These are phyloP conservation scores for Ylistrum balloti DNA, from an alignment of 1,140 invertebrate species.

Conservation along the genomic window DNA sequence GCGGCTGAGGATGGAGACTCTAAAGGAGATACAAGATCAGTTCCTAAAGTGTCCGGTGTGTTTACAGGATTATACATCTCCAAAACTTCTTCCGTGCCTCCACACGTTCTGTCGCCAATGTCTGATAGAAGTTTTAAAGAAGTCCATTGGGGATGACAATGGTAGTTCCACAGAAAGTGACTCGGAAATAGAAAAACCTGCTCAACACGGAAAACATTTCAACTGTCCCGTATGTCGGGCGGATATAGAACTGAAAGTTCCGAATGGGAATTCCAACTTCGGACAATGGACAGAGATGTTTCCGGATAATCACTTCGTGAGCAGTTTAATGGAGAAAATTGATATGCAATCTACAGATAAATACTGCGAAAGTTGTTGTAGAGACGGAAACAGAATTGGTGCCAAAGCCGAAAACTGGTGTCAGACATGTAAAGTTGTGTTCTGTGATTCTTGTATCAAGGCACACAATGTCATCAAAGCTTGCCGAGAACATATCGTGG, in stretches of 20 bases:
- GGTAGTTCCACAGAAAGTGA: neutral
- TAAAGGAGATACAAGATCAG: constrained; percentile 71
- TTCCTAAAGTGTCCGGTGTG: constrained; percentile 73
- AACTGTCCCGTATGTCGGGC: constrained; percentile 68
- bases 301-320: constrained; percentile 73
- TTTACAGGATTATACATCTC: constrained; percentile 64
- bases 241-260: constrained; percentile 60
- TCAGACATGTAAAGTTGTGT: constrained; percentile 68
- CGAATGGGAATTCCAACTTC: constrained; percentile 57
- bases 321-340: constrained; percentile 70
- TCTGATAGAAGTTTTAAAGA: constrained; percentile 84
- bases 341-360: constrained; percentile 65
- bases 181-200: neutral
- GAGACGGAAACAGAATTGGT: constrained; percentile 52
- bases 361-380: constrained; percentile 66
- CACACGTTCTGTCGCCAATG: constrained; percentile 83
- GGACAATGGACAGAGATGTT: constrained; percentile 67
- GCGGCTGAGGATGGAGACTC: constrained; percentile 64
- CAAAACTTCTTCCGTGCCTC: constrained; percentile 75
- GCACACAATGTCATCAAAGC: constrained; percentile 70
- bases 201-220: constrained; percentile 70
- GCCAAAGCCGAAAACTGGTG: constrained; percentile 69
- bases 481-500: constrained; percentile 68
- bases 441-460: constrained; percentile 69
- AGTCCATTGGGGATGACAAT: constrained; percentile 83